These are phyloP conservation scores for Oncorhynchus masou DNA, from an alignment of 2,113 vertebrate species.

Conservation along the genomic window DNA sequence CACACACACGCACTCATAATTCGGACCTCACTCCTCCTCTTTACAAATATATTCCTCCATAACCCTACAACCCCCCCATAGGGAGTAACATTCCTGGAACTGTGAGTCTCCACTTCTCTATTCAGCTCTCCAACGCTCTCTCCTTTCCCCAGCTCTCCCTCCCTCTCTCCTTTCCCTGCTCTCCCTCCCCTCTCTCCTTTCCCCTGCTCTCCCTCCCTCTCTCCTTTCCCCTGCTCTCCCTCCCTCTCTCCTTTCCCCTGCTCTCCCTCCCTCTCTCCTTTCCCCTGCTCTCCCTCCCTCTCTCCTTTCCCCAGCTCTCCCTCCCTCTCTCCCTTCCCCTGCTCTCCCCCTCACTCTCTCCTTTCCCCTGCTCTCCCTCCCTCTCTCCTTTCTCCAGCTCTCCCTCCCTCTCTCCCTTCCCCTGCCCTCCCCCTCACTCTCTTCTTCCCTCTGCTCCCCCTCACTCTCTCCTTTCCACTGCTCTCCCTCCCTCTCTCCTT, in stretches of 20 bases:
- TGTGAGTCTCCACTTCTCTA: conserved; percentile 23
- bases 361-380: conserved; percentile 23
- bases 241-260: too few relatives aligned
- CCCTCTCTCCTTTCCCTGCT: background rate
- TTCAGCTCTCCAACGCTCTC: conserved; percentile 9
- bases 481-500: background rate
- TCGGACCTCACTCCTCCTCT: background rate
- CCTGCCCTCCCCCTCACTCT: too few relatives aligned
- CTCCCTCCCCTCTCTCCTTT: too few relatives aligned
- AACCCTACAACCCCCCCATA: conserved; percentile 28
- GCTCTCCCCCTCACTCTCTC: conserved; percentile 13
- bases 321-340: background rate
- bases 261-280: too few relatives aligned
- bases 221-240: background rate
- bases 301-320: background rate
- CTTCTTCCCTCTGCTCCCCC: background rate
- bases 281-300: background rate
- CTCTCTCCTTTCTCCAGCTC: background rate
- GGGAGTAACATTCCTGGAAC: conserved; percentile 55
- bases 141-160: background rate
- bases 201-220: background rate
- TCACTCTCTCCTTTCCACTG: background rate
- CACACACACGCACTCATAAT: conserved; percentile 29
- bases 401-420: background rate
- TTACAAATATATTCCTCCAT: conserved; percentile 42